These are phyloP conservation scores for Hepsetus odoe DNA, from an alignment of 2,113 vertebrate species.

Conservation along the genomic window DNA sequence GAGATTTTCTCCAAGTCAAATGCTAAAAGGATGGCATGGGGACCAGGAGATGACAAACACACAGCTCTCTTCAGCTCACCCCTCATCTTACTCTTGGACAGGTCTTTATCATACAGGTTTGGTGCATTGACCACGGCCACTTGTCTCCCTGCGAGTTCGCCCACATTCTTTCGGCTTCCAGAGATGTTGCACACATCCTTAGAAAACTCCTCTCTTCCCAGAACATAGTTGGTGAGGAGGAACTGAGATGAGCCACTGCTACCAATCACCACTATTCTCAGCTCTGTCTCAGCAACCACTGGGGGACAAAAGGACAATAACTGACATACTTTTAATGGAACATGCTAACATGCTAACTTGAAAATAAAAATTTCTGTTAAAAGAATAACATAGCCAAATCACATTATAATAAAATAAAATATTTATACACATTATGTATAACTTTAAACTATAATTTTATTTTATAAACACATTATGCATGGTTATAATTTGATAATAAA, in stretches of 20 bases:
- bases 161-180: conserved; percentile 62
- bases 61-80: conserved; percentile 69
- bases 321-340: too few relatives aligned
- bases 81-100: conserved; percentile 59
- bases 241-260: conserved; percentile 72
- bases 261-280: conserved; percentile 72
- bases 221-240: conserved; percentile 68
- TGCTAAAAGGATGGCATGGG: conserved; percentile 70
- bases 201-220: conserved; percentile 67
- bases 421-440: too few relatives aligned
- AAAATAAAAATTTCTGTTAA: too few relatives aligned
- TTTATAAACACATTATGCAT: too few relatives aligned
- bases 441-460: too few relatives aligned
- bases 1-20: conserved; percentile 71
- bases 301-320: conserved; percentile 21
- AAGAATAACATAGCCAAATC: too few relatives aligned
- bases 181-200: conserved; percentile 63
- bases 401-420: too few relatives aligned
- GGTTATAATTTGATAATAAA: too few relatives aligned
- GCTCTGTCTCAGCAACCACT: conserved; percentile 59
- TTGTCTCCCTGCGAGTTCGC: conserved; percentile 66
- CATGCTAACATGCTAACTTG: too few relatives aligned
- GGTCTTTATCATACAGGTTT: conserved; percentile 72
- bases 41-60: conserved; percentile 69
- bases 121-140: conserved; percentile 73